Base-by-base conservation (phyloP, 64 coral and sea anemone genomes). In the Trachythela sp. region DNA sequence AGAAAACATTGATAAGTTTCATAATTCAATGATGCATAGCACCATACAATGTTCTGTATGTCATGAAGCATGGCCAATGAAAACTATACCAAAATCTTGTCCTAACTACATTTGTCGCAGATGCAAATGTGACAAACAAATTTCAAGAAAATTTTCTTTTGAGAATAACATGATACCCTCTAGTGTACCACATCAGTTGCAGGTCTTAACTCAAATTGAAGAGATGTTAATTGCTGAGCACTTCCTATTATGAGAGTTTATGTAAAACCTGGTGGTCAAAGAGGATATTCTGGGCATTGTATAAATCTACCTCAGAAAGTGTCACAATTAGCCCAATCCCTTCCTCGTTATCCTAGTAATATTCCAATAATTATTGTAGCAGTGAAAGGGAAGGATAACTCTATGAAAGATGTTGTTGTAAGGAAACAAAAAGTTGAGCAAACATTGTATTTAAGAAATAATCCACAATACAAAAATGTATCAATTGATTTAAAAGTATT, bases 21-120 rank as follows among this genome's bases (percentile, higher is more conserved):
- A 70, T 32, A 70, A 22, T 70, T 22, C 64, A 70, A 70, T 26
- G 24, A 70, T 22, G 26, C 52, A 36, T 86, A 52, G 13, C 37
- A 49, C 27, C 13, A n/a, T 34, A 33, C 85, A 86, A 26, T 52
- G 85, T 42, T 15, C 40, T 49, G 26, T 49, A 14, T 86, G 49
- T 56, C 42, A 52, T 22, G 48, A 86, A 32, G 85, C 85, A 49
- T 86, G 85, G 85, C 85, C 49, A 36, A 52, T 56, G 22, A 86
- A 86, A 86, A 33, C 85, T 26, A 86, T 22, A 9, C 49, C 24
- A 56, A 49, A 86, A 24, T 84, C 83, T 36, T 11, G 18, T 32
- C 8, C 8, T 32, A 70, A 70, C 24, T 70, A 70, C 64, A 32
- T 32, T 22, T 70, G 64, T 70, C 8, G 30, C 22, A 86, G 85